Evolutionary conservation across 2,113 vertebrate species (phyloP).

Genomic region (Cynoglossus semilaevis): DNA sequence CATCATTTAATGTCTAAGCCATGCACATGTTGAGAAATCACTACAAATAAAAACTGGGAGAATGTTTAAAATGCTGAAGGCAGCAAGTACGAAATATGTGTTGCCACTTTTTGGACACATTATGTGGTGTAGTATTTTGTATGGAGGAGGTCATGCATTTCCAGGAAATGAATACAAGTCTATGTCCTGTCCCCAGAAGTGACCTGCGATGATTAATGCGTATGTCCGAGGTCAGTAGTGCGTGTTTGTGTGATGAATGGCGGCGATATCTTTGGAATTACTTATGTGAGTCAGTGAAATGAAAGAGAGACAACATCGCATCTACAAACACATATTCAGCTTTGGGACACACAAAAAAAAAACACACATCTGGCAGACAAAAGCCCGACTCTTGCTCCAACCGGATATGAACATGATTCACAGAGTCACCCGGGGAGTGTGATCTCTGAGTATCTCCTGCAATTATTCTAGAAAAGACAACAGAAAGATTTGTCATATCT

Average conservation of each 20-base stretch:
- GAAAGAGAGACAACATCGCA: conserved; percentile 41
- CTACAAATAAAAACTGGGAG: no score
- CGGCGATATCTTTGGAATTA: conserved; percentile 34
- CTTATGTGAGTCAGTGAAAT: conserved; percentile 33
- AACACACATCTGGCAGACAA: conserved; percentile 25
- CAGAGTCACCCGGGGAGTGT: conserved; percentile 64
- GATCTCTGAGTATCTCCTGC: conserved; percentile 59
- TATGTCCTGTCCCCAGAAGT: not conserved
- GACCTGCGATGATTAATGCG: not conserved
- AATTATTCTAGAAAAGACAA: conserved; percentile 63
- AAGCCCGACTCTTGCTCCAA: conserved; percentile 51
- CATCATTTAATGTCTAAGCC: no score
- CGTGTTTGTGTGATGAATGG: conserved; percentile 23
- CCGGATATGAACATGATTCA: conserved; percentile 65
- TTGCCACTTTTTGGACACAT: no score
- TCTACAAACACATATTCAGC: conserved; percentile 22
- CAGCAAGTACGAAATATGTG: no score
- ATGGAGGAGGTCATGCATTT: not conserved
- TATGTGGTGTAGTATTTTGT: no score
- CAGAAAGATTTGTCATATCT: conserved; percentile 64
- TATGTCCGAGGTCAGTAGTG: not conserved
- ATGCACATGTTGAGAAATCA: no score
- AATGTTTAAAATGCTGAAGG: no score
- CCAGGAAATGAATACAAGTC: conserved; percentile 1
- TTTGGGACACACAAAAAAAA: not conserved